A percentile compares a stretch with the other conserved stretches of the same genome.
phyloP scores from a whole-genome alignment of 2,113 vertebrate genomes.

The Oreotrochilus melanogaster region DNA sequence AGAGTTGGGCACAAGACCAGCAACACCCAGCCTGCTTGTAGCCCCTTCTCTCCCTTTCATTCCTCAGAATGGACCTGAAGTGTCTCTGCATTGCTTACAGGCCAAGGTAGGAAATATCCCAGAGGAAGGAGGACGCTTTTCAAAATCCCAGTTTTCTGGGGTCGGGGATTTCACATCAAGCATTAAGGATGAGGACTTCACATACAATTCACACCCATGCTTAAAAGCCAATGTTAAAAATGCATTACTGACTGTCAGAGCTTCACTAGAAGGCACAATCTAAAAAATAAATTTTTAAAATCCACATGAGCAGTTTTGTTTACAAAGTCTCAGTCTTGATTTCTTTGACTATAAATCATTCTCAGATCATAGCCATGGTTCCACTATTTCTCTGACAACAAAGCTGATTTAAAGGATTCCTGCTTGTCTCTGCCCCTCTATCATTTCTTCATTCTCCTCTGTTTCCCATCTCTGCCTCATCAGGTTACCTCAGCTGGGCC shows the following conservation, averaged over 20 bases:
- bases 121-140: not conserved
- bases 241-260: not conserved
- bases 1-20: not conserved
- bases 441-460: not conserved
- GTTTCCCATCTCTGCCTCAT: not conserved
- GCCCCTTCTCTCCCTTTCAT: not conserved
- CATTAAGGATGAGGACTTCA: not conserved
- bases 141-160: not conserved
- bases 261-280: not conserved
- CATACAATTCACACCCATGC: not conserved
- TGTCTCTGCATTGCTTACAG: not conserved
- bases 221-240: not conserved
- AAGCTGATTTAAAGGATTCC: not conserved
- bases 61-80: not conserved
- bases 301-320: not conserved
- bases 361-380: not conserved
- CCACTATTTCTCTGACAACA: not conserved
- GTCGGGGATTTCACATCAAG: rapidly evolving
- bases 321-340: not conserved
- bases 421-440: not conserved
- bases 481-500: not conserved
- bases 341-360: not conserved
- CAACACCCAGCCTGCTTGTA: not conserved
- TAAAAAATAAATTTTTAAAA: not conserved
- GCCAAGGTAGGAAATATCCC: not conserved